These are phyloP conservation scores for Cantharis nigra DNA, from an alignment of 2,888 invertebrate genomes.

Conservation along the genomic window DNA sequence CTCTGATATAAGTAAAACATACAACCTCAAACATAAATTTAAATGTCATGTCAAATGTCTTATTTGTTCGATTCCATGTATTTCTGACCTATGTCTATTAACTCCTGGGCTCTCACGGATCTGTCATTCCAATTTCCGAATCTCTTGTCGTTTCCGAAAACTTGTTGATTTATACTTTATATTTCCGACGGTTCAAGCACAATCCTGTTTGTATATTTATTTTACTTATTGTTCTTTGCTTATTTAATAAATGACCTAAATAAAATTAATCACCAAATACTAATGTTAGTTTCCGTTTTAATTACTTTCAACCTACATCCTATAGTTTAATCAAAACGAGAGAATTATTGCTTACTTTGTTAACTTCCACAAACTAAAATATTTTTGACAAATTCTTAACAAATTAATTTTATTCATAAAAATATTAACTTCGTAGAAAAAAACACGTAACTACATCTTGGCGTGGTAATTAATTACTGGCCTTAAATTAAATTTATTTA, in stretches of 20 bases:
- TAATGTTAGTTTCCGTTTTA: background rate
- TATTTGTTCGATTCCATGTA: constrained; percentile 46
- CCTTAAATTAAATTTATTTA: background rate
- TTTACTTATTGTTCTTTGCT: constrained; percentile 14
- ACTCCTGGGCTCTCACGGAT: constrained; percentile 43
- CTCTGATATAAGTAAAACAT: background rate
- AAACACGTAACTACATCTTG: background rate
- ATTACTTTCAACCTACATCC: background rate
- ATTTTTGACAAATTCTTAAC: background rate
- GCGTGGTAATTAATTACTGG: background rate
- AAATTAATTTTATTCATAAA: background rate
- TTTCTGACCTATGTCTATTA: constrained; percentile 46
- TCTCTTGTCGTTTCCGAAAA: constrained; percentile 35
- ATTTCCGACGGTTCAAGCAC: constrained; percentile 34
- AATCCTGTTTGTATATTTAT: constrained; percentile 33
- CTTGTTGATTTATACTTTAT: constrained; percentile 31
- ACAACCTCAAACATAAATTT: constrained; percentile 27
- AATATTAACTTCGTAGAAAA: background rate
- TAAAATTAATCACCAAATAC: background rate
- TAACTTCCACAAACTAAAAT: background rate
- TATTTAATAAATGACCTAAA: background rate
- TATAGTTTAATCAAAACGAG: background rate
- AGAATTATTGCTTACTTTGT: background rate
- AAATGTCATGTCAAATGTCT: constrained; percentile 43
- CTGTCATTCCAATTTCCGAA: constrained; percentile 35